phyloP scores from a whole-genome alignment of 2,888 invertebrate genomes.

The Vesta saturnalis region DNA sequence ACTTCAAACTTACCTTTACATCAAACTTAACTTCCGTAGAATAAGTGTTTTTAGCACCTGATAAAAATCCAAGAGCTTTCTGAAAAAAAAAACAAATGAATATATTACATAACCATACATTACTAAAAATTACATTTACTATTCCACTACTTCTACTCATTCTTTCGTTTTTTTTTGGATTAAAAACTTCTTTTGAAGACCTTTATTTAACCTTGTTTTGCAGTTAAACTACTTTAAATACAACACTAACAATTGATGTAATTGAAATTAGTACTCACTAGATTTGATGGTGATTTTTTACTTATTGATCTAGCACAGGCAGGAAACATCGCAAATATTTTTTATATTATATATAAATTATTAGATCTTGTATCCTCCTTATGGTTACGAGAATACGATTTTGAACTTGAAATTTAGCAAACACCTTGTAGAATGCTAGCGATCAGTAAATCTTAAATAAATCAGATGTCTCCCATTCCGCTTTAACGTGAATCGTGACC shows the following conservation, averaged over 20 bases:
- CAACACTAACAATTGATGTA: neutral
- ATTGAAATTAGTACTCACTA: neutral
- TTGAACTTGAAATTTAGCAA: too few species aligned
- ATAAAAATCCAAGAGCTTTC: conserved; percentile 55
- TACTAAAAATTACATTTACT: conserved; percentile 28
- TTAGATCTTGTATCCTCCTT: too few species aligned
- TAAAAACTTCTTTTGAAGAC: conserved; percentile 31
- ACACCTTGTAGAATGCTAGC: too few species aligned
- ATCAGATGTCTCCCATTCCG: too few species aligned
- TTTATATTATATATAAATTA: neutral
- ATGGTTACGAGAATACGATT: too few species aligned
- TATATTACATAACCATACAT: neutral
- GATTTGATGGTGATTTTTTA: neutral
- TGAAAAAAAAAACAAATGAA: conserved; percentile 38
- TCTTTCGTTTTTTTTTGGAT: neutral
- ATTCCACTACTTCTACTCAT: conserved; percentile 24
- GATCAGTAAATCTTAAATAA: too few species aligned
- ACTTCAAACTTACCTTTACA: conserved; percentile 40
- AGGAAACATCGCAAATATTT: neutral
- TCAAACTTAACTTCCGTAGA: conserved; percentile 64
- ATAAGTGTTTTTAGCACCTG: conserved; percentile 65
- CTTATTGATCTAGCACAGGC: conserved; percentile 7
- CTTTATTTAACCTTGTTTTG: conserved; percentile 52
- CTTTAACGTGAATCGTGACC: too few species aligned
- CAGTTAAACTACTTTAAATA: conserved; percentile 16